Percentiles rank a stretch among this genome's conserved stretches.
Conservation (phyloP, 2,797 vertebrate genomes). For the Rhinogobio ventralis region DNA sequence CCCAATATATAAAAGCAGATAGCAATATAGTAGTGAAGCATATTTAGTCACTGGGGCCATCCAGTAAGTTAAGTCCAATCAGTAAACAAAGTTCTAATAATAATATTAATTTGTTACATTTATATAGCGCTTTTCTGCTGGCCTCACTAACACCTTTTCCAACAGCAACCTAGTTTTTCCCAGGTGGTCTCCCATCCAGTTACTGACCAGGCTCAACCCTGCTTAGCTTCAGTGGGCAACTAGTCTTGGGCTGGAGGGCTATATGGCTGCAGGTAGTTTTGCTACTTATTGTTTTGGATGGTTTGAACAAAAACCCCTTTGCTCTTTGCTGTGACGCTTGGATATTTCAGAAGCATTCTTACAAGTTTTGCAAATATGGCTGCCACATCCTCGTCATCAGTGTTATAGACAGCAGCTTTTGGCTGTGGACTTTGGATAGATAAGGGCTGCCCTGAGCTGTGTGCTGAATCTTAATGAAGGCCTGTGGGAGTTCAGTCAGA, state of each 20-base stretch:
- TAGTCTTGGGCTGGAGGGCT: too few species aligned
- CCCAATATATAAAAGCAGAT: neutral
- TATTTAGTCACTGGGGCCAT: neutral
- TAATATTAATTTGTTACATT: too few species aligned
- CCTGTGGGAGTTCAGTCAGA: slow-evolving; percentile 29
- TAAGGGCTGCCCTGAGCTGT: slow-evolving; percentile 21
- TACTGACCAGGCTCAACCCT: too few species aligned
- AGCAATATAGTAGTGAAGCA: neutral
- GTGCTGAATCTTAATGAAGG: slow-evolving; percentile 35
- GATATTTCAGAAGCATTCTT: neutral
- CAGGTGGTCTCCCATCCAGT: too few species aligned
- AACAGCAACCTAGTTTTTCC: too few species aligned
- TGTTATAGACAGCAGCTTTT: slow-evolving; percentile 5
- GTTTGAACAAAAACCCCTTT: neutral
- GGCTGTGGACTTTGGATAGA: neutral
- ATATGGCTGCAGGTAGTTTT: too few species aligned
- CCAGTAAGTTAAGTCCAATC: neutral
- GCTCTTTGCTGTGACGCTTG: neutral
- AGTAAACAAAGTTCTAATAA: neutral
- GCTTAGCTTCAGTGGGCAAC: too few species aligned
- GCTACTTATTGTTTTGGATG: too few species aligned
- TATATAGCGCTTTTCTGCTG: too few species aligned
- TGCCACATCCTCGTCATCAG: neutral
- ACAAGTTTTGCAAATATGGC: neutral
- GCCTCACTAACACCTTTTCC: too few species aligned